Evolutionary conservation across 2,888 invertebrate species (phyloP).

Genomic region (Papilio demoleus): DNA sequence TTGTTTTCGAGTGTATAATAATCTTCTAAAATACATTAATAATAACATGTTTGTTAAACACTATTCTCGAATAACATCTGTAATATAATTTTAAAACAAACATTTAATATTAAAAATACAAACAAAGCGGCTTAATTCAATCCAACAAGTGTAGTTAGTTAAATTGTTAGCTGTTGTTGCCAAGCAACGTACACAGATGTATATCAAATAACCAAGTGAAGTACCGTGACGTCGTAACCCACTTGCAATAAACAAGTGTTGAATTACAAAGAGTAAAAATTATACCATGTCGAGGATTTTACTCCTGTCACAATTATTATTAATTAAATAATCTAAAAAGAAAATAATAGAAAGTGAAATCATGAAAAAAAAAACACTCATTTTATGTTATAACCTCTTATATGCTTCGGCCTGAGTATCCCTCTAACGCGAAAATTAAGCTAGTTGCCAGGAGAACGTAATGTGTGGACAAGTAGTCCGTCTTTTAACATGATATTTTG

Average conservation of each 20-base stretch:
- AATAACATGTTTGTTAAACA: too few species aligned
- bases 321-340: background rate
- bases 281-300: slow-evolving; percentile 37
- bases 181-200: slow-evolving; percentile 43
- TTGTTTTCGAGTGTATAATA: too few species aligned
- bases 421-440: too few species aligned
- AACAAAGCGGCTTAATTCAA: background rate
- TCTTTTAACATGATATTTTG: too few species aligned
- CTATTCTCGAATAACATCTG: too few species aligned
- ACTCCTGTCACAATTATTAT: slow-evolving; percentile 23
- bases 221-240: slow-evolving; percentile 48
- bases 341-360: background rate
- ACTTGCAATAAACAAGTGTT: slow-evolving; percentile 44
- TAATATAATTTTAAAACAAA: too few species aligned
- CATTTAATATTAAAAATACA: background rate
- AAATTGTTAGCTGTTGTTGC: slow-evolving; percentile 21
- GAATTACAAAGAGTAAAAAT: slow-evolving; percentile 45
- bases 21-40: too few species aligned
- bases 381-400: too few species aligned
- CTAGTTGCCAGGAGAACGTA: too few species aligned
- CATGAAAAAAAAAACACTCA: too few species aligned
- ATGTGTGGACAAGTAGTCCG: too few species aligned
- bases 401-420: too few species aligned
- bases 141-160: slow-evolving; percentile 5
- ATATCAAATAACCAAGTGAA: slow-evolving; percentile 46